phyloP scores from a whole-genome alignment of 2,888 invertebrate species.

The Pseudococcus longispinus region DNA sequence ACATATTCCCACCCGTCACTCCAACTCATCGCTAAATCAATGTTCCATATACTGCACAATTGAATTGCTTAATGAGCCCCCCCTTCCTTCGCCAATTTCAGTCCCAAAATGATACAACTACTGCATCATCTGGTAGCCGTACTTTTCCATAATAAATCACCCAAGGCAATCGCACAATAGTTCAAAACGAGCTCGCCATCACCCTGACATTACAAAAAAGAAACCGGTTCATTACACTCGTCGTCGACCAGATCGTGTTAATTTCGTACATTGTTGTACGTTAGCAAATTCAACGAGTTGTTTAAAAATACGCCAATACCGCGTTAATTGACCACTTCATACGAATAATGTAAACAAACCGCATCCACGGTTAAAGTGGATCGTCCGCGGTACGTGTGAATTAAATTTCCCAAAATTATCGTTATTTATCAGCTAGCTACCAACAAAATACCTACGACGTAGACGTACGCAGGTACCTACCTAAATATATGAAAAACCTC shows the following conservation, averaged over 20 bases:
- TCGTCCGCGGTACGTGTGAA: neutral
- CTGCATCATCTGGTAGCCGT: no score
- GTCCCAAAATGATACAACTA: no score
- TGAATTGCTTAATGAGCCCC: no score
- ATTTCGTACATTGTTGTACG: neutral
- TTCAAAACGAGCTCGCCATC: neutral
- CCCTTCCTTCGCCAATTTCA: no score
- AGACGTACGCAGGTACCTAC: no score
- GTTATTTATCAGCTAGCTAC: neutral
- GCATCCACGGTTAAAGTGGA: neutral
- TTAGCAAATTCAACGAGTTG: neutral
- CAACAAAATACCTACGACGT: neutral
- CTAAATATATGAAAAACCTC: no score
- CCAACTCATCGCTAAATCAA: no score
- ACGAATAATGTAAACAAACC: neutral
- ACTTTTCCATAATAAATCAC: no score
- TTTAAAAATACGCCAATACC: neutral
- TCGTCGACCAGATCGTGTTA: neutral
- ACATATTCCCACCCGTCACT: no score
- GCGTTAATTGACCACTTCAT: neutral
- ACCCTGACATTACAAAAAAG: neutral
- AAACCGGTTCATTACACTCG: neutral
- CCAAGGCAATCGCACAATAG: neutral
- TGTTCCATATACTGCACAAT: no score
- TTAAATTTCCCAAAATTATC: constrained; percentile 4